phyloP scores from a whole-genome alignment of 2,797 vertebrate species.

The Eidolon dupreanum region DNA sequence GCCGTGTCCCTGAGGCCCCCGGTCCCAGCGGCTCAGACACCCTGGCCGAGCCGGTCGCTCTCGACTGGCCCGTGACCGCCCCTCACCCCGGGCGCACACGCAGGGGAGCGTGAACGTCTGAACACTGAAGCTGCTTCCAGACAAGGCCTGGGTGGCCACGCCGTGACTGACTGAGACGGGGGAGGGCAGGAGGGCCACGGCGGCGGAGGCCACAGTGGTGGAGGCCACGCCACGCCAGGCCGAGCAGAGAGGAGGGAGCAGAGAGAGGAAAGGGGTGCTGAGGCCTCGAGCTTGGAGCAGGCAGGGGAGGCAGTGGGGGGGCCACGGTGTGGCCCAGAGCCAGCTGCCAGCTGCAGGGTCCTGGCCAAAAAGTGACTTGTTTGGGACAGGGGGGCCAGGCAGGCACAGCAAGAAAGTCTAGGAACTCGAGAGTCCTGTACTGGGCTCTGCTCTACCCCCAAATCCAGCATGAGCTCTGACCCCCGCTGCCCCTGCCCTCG shows the following conservation, averaged over 20 bases:
- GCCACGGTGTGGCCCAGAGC: constrained; percentile 80
- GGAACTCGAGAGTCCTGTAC: not conserved
- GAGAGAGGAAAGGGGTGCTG: not conserved
- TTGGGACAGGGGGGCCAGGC: not conserved
- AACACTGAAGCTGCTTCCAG: not conserved
- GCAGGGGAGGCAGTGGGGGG: not conserved
- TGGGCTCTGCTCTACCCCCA: not conserved
- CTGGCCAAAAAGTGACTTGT: not conserved
- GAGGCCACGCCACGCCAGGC: not conserved
- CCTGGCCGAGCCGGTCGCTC: not conserved
- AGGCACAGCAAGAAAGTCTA: not conserved
- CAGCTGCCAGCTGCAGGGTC: not conserved
- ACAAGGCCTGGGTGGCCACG: not conserved
- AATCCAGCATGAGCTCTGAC: not conserved
- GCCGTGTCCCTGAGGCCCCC: not conserved
- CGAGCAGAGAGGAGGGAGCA: not conserved
- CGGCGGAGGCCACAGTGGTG: not conserved
- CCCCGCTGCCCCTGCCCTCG: not conserved
- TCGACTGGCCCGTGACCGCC: not conserved
- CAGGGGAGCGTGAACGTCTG: not conserved
- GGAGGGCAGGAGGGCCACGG: not conserved
- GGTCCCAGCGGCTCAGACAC: not conserved
- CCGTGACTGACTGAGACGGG: not conserved
- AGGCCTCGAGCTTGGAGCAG: not conserved
- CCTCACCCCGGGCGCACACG: not conserved